Conservation (phyloP, 2,797 vertebrate species). For the Hypotaenidia okinawae region DNA sequence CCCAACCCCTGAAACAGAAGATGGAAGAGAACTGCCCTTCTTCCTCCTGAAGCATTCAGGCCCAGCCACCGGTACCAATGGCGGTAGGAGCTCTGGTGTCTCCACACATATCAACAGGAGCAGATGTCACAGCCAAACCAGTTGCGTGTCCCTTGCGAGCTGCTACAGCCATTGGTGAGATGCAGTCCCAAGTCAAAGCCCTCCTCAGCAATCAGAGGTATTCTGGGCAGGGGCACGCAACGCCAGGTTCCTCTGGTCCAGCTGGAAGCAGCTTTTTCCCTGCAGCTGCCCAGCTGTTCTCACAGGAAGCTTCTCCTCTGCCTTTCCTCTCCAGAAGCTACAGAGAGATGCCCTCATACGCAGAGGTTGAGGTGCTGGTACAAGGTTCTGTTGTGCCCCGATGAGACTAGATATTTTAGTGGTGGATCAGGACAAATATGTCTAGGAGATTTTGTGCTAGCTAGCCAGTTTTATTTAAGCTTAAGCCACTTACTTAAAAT, state of each 20-base stretch:
- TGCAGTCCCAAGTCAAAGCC: not conserved
- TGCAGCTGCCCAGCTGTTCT: slow-evolving; percentile 55
- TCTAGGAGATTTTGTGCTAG: not conserved
- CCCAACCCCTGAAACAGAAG: not conserved
- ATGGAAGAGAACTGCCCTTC: not conserved
- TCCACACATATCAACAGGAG: not conserved
- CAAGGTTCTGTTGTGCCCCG: not conserved
- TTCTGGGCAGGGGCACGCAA: slow-evolving; percentile 36
- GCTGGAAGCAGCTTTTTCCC: slow-evolving; percentile 55
- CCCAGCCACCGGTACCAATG: not conserved
- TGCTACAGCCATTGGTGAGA: not conserved
- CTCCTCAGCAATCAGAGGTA: slow-evolving; percentile 52
- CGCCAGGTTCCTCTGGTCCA: slow-evolving; percentile 38
- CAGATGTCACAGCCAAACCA: not conserved
- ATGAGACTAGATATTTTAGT: not conserved
- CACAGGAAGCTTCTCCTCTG: slow-evolving; percentile 58
- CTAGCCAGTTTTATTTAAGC: not conserved
- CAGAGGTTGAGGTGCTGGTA: slow-evolving; percentile 40
- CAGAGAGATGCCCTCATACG: slow-evolving; percentile 48
- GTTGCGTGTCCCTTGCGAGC: not conserved
- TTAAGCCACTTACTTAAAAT: slow-evolving; percentile 28
- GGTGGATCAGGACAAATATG: not conserved
- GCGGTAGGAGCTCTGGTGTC: not conserved
- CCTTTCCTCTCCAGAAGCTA: slow-evolving; percentile 55
- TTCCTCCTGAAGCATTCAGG: not conserved